Percentiles rank a stretch among this genome's conserved stretches.
phyloP scores from a whole-genome alignment of 2,888 invertebrate species.

The Lamellibrachia columna region DNA sequence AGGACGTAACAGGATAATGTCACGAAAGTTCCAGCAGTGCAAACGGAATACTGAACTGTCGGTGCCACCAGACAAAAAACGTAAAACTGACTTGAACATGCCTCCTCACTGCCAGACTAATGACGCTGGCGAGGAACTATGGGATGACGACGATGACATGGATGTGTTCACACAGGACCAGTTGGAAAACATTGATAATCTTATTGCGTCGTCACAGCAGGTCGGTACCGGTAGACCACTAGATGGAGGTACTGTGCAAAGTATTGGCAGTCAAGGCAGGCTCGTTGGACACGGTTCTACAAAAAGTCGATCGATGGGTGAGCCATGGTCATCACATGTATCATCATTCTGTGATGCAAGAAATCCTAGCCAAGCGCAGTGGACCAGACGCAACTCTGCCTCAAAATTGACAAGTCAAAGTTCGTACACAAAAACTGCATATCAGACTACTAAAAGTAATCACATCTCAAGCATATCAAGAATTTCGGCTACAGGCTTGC shows the following conservation, averaged over 20 bases:
- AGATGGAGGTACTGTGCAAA: neutral
- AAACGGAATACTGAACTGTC: neutral
- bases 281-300: neutral
- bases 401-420: neutral
- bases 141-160: neutral
- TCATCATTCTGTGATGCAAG: neutral
- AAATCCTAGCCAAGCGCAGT: neutral
- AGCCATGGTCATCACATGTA: neutral
- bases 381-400: neutral
- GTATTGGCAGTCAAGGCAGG: neutral
- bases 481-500: neutral
- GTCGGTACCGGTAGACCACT: neutral
- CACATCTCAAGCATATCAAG: neutral
- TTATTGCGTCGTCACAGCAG: neutral
- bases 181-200: neutral
- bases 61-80: neutral
- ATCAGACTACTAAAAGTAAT: neutral
- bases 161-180: neutral
- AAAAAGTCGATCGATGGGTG: neutral
- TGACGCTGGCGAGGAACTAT: neutral
- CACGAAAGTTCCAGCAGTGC: neutral
- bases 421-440: neutral
- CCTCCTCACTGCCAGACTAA: conserved; percentile 5
- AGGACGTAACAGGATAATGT: neutral
- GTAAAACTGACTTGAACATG: neutral